A percentile compares a stretch with the other conserved stretches of the same genome.
phyloP scores from a whole-genome alignment of 2,888 invertebrate genomes.

The Oeneis ivallda region DNA sequence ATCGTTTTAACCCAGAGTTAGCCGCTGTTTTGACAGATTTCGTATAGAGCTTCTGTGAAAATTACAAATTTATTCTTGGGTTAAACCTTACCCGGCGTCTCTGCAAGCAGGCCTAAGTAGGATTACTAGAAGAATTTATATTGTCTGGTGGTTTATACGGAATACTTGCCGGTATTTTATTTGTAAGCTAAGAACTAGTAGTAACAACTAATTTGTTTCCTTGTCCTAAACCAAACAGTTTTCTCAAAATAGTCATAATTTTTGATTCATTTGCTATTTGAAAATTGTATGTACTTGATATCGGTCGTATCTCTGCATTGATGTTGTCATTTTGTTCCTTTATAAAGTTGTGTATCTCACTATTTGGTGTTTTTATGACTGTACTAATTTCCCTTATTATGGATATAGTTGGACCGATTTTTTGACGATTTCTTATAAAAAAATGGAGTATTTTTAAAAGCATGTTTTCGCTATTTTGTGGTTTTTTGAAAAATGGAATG shows the following conservation, averaged over 20 bases:
- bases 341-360: slow-evolving; percentile 57
- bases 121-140: too few species aligned
- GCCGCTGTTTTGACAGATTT: too few species aligned
- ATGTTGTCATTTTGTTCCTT: slow-evolving; percentile 62
- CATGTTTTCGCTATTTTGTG: slow-evolving; percentile 51
- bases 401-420: slow-evolving; percentile 57
- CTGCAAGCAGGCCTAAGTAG: too few species aligned
- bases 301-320: slow-evolving; percentile 42
- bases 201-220: slow-evolving; percentile 58
- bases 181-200: background rate
- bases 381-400: slow-evolving; percentile 66
- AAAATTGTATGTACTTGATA: slow-evolving; percentile 52
- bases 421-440: slow-evolving; percentile 53
- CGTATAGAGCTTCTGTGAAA: too few species aligned
- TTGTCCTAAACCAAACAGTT: slow-evolving; percentile 53
- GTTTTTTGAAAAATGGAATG: slow-evolving; percentile 47
- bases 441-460: slow-evolving; percentile 58
- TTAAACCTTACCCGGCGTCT: too few species aligned
- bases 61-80: too few species aligned
- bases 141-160: too few species aligned
- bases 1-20: too few species aligned
- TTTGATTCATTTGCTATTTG: slow-evolving; percentile 56
- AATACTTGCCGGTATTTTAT: background rate
- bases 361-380: slow-evolving; percentile 57
- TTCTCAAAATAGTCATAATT: slow-evolving; percentile 54